Conservation (phyloP, 2,888 invertebrate species). For the Cylindroiulus punctatus region DNA sequence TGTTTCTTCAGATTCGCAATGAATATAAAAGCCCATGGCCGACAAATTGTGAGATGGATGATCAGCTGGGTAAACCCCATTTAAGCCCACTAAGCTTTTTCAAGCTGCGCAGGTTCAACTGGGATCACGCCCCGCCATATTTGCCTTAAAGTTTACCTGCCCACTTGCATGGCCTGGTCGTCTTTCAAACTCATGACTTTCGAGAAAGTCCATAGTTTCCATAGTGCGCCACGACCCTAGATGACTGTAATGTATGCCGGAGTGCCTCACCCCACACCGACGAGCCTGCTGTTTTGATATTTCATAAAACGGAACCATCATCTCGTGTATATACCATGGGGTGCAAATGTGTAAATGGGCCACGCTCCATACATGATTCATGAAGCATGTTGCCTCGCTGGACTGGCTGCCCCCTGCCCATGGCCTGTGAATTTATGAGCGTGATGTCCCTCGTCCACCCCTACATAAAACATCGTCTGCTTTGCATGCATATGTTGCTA, state of each 20-base stretch:
- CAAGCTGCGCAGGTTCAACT: conserved; percentile 7
- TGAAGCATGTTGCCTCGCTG: background rate
- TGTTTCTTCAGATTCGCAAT: conserved; percentile 16
- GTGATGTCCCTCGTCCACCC: conserved; percentile 11
- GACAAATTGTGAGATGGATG: conserved; percentile 43
- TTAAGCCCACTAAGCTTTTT: conserved; percentile 47
- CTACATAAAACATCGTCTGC: background rate
- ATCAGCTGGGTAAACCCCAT: conserved; percentile 31
- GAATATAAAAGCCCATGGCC: background rate
- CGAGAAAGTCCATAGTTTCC: background rate
- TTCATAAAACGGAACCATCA: conserved; percentile 40
- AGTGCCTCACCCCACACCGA: background rate
- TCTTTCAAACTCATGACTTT: background rate
- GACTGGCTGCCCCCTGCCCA: background rate
- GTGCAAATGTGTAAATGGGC: conserved; percentile 29
- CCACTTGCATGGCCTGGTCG: background rate
- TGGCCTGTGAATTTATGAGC: conserved; percentile 30
- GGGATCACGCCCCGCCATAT: conserved; percentile 29
- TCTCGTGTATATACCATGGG: background rate
- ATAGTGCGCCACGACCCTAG: background rate
- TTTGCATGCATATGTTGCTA: background rate
- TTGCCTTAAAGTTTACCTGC: conserved; percentile 43
- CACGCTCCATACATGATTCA: conserved; percentile 31
- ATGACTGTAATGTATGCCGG: background rate
- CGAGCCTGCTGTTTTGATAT: conserved; percentile 8